These are phyloP conservation scores for Turritopsis dohrnii DNA, from an alignment of 30 jellyfish, hydroid and myxozoan species.

Conservation along the genomic window DNA sequence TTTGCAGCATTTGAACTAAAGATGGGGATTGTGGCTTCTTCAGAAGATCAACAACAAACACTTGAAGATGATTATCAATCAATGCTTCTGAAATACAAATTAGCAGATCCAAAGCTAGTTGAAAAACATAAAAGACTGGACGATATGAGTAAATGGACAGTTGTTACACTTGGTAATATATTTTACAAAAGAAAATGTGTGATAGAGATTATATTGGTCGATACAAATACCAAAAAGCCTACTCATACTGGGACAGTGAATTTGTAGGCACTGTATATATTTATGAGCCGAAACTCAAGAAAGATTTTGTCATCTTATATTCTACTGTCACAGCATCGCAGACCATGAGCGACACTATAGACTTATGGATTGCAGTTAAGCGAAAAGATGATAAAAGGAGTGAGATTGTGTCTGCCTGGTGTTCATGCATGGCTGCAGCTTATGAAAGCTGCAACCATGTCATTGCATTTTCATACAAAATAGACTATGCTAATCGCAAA, in stretches of 20 bases:
- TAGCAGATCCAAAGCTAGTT: conserved; percentile 26
- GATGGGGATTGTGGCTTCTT: conserved; percentile 26
- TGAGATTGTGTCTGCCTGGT: conserved; percentile 37
- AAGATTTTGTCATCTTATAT: conserved; percentile 17
- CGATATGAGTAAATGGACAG: conserved; percentile 35
- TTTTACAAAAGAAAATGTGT: conserved; percentile 16
- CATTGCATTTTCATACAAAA: conserved; percentile 28
- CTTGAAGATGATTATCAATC: conserved; percentile 24
- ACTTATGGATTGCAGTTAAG: conserved; percentile 52
- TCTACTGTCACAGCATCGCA: conserved; percentile 42
- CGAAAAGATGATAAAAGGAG: not conserved
- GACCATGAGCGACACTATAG: conserved; percentile 26
- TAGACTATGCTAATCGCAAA: conserved; percentile 29
- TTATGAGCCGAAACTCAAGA: conserved; percentile 1
- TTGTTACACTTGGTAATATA: conserved; percentile 30
- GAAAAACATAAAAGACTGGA: conserved; percentile 38
- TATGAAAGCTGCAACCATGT: conserved; percentile 30
- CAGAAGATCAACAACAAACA: conserved; percentile 28
- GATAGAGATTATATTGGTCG: conserved; percentile 44
- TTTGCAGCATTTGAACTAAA: conserved; percentile 43
- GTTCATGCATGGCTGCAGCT: conserved; percentile 52
- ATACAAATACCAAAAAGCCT: conserved; percentile 60
- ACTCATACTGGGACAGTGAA: conserved; percentile 47
- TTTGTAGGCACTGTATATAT: conserved; percentile 29
- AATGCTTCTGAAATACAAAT: not conserved